A percentile compares a stretch with the other conserved stretches of the same genome.
Conservation (phyloP, 2,113 vertebrate species). For the Tauraco erythrolophus region DNA sequence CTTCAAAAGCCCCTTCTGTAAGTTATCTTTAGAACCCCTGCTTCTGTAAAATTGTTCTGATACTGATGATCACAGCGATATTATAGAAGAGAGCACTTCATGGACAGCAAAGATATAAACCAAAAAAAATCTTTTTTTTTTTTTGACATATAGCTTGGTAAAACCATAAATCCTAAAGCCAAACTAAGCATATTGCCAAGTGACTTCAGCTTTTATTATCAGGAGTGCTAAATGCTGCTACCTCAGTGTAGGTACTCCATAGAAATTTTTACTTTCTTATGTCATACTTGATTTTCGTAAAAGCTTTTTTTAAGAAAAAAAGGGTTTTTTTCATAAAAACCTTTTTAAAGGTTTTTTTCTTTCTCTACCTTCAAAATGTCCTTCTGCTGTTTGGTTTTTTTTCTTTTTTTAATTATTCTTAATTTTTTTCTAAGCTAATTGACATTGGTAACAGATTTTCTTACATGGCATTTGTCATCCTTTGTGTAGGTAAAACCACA, state of each 20-base stretch:
- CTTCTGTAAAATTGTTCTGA: neutral
- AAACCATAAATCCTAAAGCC: neutral
- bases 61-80: neutral
- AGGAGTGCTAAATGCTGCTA: neutral
- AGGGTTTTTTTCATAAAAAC: too few relatives aligned
- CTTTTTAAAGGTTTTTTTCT: neutral
- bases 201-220: neutral
- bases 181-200: neutral
- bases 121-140: too few relatives aligned
- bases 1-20: neutral
- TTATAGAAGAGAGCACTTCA: neutral
- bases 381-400: neutral
- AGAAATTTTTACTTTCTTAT: neutral
- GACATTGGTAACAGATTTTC: conserved; percentile 3
- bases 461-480: conserved; percentile 1
- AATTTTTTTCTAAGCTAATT: neutral
- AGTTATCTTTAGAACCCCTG: neutral
- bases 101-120: neutral
- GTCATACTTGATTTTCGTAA: neutral
- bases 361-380: neutral
- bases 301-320: too few relatives aligned
- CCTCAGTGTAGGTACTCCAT: neutral
- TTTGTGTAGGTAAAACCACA: conserved; percentile 93
- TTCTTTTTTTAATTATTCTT: neutral
- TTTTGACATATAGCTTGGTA: neutral